A percentile compares a stretch with the other conserved stretches of the same genome.
Conservation (phyloP, 2,888 invertebrate species). For the Bombylius discolor region DNA sequence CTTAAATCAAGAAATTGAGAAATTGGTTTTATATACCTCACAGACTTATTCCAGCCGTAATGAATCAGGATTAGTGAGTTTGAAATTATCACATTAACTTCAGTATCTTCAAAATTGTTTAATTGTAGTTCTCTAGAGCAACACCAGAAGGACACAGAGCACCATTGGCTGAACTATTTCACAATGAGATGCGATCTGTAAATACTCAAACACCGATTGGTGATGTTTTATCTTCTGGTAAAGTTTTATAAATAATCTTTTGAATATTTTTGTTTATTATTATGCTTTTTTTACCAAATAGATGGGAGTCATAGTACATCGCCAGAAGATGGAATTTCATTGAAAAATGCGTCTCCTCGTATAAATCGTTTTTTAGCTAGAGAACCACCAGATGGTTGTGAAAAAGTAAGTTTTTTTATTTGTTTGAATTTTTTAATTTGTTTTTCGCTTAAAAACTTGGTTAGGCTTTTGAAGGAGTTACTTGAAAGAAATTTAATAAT, state of each 20-base stretch:
- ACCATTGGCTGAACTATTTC: constrained; percentile 63
- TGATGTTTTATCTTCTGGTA: constrained; percentile 56
- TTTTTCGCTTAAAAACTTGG: no score
- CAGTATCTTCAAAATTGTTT: neutral
- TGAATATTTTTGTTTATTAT: neutral
- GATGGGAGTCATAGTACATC: constrained; percentile 65
- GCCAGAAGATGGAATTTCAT: constrained; percentile 56
- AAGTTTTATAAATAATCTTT: constrained; percentile 13
- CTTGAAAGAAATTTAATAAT: no score
- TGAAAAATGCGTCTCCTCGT: constrained; percentile 65
- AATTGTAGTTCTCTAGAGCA: constrained; percentile 39
- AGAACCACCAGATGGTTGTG: constrained; percentile 83
- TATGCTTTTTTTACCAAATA: constrained; percentile 21
- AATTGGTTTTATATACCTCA: constrained; percentile 51
- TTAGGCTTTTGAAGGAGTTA: no score
- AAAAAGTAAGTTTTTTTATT: constrained; percentile 49
- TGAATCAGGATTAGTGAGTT: constrained; percentile 16
- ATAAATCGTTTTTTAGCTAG: constrained; percentile 74
- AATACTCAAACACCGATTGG: constrained; percentile 77
- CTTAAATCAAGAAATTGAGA: constrained; percentile 75
- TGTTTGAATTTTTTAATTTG: no score
- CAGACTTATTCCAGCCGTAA: constrained; percentile 19
- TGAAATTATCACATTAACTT: no score
- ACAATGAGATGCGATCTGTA: constrained; percentile 47
- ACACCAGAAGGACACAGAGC: constrained; percentile 79